Evolutionary conservation across 2,797 vertebrate genomes (phyloP), one percentile per base, ranked within the genome.

Genomic region (Myioborus melanocephalus): DNA sequence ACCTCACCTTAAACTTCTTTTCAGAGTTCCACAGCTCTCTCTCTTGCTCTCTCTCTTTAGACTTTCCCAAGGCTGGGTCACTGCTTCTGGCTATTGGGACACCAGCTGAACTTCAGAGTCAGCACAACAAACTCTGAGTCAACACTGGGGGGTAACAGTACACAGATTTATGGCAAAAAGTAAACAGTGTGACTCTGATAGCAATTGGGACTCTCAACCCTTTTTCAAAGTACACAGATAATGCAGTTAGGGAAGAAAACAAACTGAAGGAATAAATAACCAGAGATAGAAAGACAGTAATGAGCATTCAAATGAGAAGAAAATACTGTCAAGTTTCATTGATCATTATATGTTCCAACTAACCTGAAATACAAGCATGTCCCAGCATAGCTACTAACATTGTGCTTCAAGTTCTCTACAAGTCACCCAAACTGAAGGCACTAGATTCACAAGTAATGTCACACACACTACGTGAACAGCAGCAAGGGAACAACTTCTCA

Each of bases 181-280:
- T 28, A 68, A 78, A 55, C 12, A 71, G 27, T 16, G 24, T 75
- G 35, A 39, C 15, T 77, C 49, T 9, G 26, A 39, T 72, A 65
- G 65, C 39, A 90, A 64, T 9, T 56, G 37, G 8, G 14, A 68
- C 46, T 81, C 17, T 34, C n/a, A 22, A 23, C 23, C 53, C 15
- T 60, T 82, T 84, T 96, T 63, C 59, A 24, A 89, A 84, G 35
- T 39, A 79, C 46, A 69, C 11, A 61, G 11, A 66, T 8, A 75
- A 71, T 16, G 23, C 22, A 28, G 15, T 34, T 47, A 39, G 26
- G 26, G 19, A 75, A 59, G 14, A 89, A 83, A 83, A 77, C 20
- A 90, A 88, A 77, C 4, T 2, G 28, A 83, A 88, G 15, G 14
- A 52, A 52, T 30, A 30, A 18, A 77, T 60, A 80, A 24, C 28